These are phyloP conservation scores for Probaryconus sp. DNA, from an alignment of 1,140 invertebrate species.

Conservation along the genomic window DNA sequence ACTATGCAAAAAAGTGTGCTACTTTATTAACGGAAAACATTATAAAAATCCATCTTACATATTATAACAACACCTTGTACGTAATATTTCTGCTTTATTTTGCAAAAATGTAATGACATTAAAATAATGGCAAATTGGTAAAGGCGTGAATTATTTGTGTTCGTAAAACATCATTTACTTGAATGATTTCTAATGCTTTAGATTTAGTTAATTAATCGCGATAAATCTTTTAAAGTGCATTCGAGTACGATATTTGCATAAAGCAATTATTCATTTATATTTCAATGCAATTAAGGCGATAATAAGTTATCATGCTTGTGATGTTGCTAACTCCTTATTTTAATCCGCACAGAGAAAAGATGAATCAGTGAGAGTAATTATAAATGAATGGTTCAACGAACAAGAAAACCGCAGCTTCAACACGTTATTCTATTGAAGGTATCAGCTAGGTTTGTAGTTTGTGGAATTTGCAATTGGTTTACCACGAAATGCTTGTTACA, in stretches of 20 bases:
- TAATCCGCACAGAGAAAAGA: constrained; percentile 7
- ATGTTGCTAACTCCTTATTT: constrained; percentile 2
- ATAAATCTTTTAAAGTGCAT: too few species aligned
- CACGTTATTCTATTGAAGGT: constrained; percentile 52
- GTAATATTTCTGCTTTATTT: too few species aligned
- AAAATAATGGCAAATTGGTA: too few species aligned
- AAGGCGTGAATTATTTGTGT: too few species aligned
- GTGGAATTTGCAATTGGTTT: constrained; percentile 55
- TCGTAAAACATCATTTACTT: too few species aligned
- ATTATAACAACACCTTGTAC: not conserved
- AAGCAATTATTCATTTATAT: too few species aligned
- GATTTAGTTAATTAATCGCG: too few species aligned
- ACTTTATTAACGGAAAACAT: constrained; percentile 1
- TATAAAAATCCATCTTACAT: constrained; percentile 1
- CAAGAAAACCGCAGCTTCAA: constrained; percentile 52
- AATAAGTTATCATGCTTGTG: too few species aligned
- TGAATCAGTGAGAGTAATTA: constrained; percentile 42
- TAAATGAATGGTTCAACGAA: constrained; percentile 52
- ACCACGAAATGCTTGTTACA: constrained; percentile 54
- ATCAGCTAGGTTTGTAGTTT: constrained; percentile 55
- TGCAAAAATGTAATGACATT: too few species aligned
- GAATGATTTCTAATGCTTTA: too few species aligned
- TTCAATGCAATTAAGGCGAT: too few species aligned
- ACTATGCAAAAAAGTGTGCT: constrained; percentile 17
- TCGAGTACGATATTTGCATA: too few species aligned